Percentiles rank a stretch among this genome's conserved stretches.
phyloP scores from a whole-genome alignment of 2,797 vertebrate genomes.

The Choloepus didactylus region DNA sequence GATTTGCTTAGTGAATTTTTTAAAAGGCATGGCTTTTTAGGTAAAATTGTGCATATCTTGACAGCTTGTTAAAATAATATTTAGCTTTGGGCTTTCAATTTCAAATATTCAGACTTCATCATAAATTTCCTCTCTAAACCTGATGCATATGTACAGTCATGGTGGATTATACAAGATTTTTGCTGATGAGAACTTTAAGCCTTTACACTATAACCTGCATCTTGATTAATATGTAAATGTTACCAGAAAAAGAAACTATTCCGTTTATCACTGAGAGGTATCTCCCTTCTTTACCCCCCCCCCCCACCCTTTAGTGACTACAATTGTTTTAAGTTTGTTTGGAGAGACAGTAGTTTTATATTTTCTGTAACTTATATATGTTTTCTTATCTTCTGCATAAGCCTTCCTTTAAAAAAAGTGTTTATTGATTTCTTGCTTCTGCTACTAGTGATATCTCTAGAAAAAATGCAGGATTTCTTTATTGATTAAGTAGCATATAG shows the following conservation, averaged over 20 bases:
- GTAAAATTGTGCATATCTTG: slow-evolving; percentile 36
- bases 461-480: slow-evolving; percentile 31
- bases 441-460: background rate
- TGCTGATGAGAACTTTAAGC: slow-evolving; percentile 2
- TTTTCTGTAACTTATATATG: background rate
- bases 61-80: slow-evolving; percentile 71
- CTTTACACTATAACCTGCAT: slow-evolving; percentile 12
- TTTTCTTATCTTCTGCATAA: slow-evolving; percentile 11
- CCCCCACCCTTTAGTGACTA: too few species aligned
- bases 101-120: slow-evolving; percentile 21
- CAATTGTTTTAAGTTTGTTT: background rate
- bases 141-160: background rate
- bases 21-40: slow-evolving; percentile 17
- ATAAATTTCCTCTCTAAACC: slow-evolving; percentile 27
- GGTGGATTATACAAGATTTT: background rate
- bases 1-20: slow-evolving; percentile 65
- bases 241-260: background rate
- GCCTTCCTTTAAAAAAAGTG: background rate
- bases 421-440: slow-evolving; percentile 4
- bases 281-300: background rate
- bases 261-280: background rate
- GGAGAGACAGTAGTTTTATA: slow-evolving; percentile 1
- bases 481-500: background rate
- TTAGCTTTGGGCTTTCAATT: slow-evolving; percentile 60
- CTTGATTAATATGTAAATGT: slow-evolving; percentile 33